These are phyloP conservation scores for Archivesica marissinica DNA, from an alignment of 1,140 invertebrate genomes.

Conservation along the genomic window DNA sequence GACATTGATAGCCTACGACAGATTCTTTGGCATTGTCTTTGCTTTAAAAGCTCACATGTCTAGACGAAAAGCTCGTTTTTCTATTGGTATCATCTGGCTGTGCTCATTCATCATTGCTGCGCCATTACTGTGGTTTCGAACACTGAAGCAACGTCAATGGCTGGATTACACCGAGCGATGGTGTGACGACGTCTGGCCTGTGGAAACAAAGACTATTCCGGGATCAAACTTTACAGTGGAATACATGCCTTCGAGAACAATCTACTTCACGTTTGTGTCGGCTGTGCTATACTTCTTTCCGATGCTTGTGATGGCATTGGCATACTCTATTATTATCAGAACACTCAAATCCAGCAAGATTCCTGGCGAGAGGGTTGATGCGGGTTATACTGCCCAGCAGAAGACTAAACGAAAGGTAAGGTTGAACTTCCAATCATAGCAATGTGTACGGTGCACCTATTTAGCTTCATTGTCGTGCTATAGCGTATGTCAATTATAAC, in stretches of 20 bases:
- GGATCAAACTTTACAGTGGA: constrained; percentile 59
- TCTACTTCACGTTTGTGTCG: constrained; percentile 84
- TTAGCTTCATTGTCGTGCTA: no score
- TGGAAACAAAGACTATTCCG: constrained; percentile 36
- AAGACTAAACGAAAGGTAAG: constrained; percentile 77
- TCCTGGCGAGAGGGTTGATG: constrained; percentile 70
- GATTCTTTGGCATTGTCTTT: constrained; percentile 83
- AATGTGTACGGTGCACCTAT: no score
- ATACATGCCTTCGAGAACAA: constrained; percentile 67
- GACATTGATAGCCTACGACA: constrained; percentile 84
- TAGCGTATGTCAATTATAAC: no score
- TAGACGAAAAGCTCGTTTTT: constrained; percentile 75
- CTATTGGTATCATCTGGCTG: constrained; percentile 84
- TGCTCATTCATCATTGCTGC: constrained; percentile 79
- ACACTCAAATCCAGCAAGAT: constrained; percentile 73
- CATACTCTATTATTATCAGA: constrained; percentile 84
- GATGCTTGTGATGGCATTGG: constrained; percentile 83
- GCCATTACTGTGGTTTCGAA: constrained; percentile 80
- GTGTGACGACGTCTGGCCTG: constrained; percentile 80
- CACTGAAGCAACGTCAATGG: constrained; percentile 74
- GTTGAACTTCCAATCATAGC: no score
- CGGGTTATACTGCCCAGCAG: constrained; percentile 65
- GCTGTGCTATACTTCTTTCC: constrained; percentile 85
- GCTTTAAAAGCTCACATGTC: constrained; percentile 80
- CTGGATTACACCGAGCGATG: constrained; percentile 78